Evolutionary conservation across 2,113 vertebrate genomes (phyloP), one percentile per base, ranked within the genome.

Genomic region (Oophaga pumilio): DNA sequence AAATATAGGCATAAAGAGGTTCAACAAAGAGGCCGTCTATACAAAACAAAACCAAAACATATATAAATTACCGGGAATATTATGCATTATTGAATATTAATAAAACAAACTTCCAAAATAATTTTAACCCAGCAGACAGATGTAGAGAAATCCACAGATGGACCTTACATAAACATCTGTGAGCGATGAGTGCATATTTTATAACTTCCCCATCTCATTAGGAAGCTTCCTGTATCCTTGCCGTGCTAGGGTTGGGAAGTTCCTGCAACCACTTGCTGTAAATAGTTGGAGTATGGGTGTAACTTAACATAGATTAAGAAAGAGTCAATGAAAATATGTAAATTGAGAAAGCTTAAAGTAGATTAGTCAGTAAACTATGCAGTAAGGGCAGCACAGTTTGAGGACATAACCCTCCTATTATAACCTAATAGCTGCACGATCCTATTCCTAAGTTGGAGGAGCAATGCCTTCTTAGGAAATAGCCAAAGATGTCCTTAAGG

Each of bases 171-270:
- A n/a, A 79, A 60, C 24, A 60, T 20, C 28, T 59, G 53, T 80
- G 77, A 59, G 15, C 53, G 22, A 14, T 52, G 43, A 82, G 64
- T 10, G 43, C 22, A 24, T 68, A 76, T 24, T 86, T 86, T 86
- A 86, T 86, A 57, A 86, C 84, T 86, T 86, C 84, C 84, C 43
- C 7, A 52, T 52, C 73, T 78, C 49, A 86, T 86, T 64, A 86
- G 59, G 57, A 78, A 14, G 26, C 59, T 86, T 86, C 84, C 84
- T 68, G 74, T 49, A 28, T 64, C 59, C 74, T 26, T 60, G 74
- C 22, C 28, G 28, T 60, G 73, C 22, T 9, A 77, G 20, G 71
- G 22, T 22, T 74, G 33, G 74, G 84, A 77, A 86, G 59, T 77
- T 86, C 84, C 73, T 76, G 71, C 74, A 66, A 14, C 59, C 9